Base-by-base conservation (phyloP, 1,140 invertebrate species). In the Polyergus mexicanus region DNA sequence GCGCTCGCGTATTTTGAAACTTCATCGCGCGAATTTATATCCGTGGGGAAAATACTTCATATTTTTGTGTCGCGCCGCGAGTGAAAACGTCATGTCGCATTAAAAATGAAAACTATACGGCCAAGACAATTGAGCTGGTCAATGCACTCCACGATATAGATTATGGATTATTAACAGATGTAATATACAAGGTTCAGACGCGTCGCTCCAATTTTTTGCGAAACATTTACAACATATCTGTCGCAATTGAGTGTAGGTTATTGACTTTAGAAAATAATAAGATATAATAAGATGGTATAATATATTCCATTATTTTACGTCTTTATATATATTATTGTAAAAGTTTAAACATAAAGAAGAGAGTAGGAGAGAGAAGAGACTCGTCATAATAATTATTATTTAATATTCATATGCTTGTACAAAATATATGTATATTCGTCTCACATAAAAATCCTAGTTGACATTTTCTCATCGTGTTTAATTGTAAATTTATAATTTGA, bases 81-180 rank as follows among this genome's bases (percentile, higher is more conserved):
- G 22, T 28, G 16, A 41, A 41, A 38, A 81, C 19, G 35, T 25
- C 35, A 32, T 68, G 76, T 78, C 76, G n/a, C 32, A 72, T 81
- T 72, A 60, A 74, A 60, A 74, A 83, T 74, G 72, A 62, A 83
- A 44, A 60, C 8, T 60, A 38, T 28, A 25, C 51, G 35, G 16
- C 25, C 25, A 35, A 62, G 68, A 72, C 54, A 72, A 74, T 58
- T 28, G 38, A 16, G 19, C 68, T 47, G 78, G 78, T 63, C 78
- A 72, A 83, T 83, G 78, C 78, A 83, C 78, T 83, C 68, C 8
- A 3, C n/a, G n/a, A 44, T 60, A 72, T 60, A 16, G 54, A 83
- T 83, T 60, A 72, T 60, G 11, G 54, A 83, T 83, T 72, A 83
- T 83, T 74, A 72, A 83, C n/a, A 25, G n/a, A n/a, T 51, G 16